These are phyloP conservation scores for Heliconius hermathena DNA, from an alignment of 1,140 invertebrate species.

Conservation along the genomic window DNA sequence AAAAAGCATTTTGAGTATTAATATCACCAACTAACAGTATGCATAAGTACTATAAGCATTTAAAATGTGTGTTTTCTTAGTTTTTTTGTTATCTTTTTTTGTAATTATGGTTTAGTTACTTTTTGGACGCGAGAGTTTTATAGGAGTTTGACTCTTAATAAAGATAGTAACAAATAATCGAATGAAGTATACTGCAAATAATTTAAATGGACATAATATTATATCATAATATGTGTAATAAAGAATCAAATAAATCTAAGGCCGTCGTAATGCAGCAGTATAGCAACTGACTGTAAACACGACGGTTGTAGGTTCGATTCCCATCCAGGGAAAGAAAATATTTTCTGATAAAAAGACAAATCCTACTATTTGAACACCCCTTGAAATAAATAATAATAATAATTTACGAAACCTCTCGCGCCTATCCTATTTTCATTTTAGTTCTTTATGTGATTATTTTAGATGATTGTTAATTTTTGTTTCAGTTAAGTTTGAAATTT, in stretches of 20 bases:
- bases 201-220: too few relatives aligned
- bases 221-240: too few relatives aligned
- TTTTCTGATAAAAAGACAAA: too few relatives aligned
- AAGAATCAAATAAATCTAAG: too few relatives aligned
- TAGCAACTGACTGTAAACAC: too few relatives aligned
- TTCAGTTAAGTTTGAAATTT: constrained; percentile 68
- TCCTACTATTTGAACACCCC: too few relatives aligned
- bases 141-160: background rate
- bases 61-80: constrained; percentile 10
- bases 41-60: constrained; percentile 25
- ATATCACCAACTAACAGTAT: constrained; percentile 20
- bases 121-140: background rate
- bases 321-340: too few relatives aligned
- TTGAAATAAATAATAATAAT: too few relatives aligned
- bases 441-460: constrained; percentile 28
- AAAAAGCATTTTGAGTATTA: constrained; percentile 24
- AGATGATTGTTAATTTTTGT: constrained; percentile 46
- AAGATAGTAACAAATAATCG: background rate
- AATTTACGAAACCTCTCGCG: background rate
- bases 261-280: too few relatives aligned
- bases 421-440: constrained; percentile 16
- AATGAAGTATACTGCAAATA: background rate
- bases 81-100: background rate
- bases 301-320: too few relatives aligned
- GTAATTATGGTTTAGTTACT: background rate